Evolutionary conservation across 1,140 invertebrate genomes (phyloP).

Genomic region (Saxidomus purpurata): DNA sequence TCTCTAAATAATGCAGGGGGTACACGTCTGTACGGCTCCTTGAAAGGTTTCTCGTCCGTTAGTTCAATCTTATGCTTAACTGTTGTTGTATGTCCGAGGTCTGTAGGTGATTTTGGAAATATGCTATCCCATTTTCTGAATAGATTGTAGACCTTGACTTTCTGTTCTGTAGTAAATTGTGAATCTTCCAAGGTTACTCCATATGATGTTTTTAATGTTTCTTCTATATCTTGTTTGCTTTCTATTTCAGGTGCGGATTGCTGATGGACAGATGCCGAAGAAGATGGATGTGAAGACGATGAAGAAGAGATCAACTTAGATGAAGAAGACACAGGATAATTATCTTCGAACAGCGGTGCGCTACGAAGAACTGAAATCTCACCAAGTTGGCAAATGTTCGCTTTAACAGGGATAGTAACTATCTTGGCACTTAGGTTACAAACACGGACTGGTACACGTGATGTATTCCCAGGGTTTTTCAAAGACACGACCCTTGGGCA

Average conservation of each 20-base stretch:
- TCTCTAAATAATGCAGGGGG: conserved; percentile 23
- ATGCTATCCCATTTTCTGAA: not conserved
- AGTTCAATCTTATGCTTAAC: not conserved
- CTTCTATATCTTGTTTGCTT: not conserved
- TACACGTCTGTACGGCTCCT: conserved; percentile 12
- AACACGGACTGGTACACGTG: not conserved
- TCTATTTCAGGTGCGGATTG: not conserved
- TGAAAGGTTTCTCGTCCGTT: conserved; percentile 28
- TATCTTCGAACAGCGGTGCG: not conserved
- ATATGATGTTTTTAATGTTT: too few relatives aligned
- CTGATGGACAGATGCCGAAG: too few relatives aligned
- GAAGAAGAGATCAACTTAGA: not conserved
- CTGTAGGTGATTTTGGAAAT: not conserved
- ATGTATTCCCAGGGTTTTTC: not conserved
- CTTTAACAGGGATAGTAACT: not conserved
- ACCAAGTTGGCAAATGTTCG: not conserved
- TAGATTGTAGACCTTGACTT: conserved; percentile 5
- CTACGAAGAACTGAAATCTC: conserved; percentile 10
- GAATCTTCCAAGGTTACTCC: not conserved
- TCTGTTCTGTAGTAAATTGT: not conserved
- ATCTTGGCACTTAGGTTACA: not conserved
- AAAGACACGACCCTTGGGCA: not conserved
- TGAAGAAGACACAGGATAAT: not conserved
- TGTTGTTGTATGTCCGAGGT: conserved; percentile 12
- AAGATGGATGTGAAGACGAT: not conserved